Evolutionary conservation across 1,140 invertebrate genomes (phyloP).

Genomic region (Drosophila grimshawi): DNA sequence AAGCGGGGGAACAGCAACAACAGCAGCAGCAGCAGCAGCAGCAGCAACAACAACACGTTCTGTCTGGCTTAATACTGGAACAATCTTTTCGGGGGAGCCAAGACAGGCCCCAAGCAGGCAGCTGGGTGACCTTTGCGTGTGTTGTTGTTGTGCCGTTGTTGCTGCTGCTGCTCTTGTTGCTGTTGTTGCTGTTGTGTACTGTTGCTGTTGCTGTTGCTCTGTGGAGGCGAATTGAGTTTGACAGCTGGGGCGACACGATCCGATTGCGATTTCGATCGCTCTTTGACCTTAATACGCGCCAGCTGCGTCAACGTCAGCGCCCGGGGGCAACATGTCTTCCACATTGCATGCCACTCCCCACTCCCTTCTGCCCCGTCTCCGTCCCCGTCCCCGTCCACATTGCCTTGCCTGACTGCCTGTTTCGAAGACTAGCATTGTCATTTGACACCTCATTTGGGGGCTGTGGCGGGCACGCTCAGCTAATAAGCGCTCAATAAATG

Average conservation of each 20-base stretch:
- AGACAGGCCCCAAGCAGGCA: constrained; percentile 51
- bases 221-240: constrained; percentile 78
- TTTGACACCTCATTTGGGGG: constrained; percentile 80
- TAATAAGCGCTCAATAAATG: constrained; percentile 83
- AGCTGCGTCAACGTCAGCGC: constrained; percentile 74
- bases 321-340: constrained; percentile 20
- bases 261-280: constrained; percentile 79
- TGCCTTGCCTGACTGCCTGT: background rate
- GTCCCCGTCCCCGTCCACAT: background rate
- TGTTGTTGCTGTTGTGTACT: constrained; percentile 18
- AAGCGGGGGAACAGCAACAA: constrained; percentile 61
- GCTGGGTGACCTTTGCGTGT: constrained; percentile 76
- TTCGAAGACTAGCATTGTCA: constrained; percentile 55
- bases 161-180: constrained; percentile 18
- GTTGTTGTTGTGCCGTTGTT: constrained; percentile 35
- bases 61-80: constrained; percentile 49
- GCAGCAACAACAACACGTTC: constrained; percentile 14
- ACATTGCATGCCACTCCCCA: constrained; percentile 6
- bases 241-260: constrained; percentile 81
- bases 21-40: constrained; percentile 13
- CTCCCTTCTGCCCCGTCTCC: too few species aligned
- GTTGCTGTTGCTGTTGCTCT: constrained; percentile 30
- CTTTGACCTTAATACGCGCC: constrained; percentile 83
- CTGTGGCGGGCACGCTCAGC: constrained; percentile 56
- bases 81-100: constrained; percentile 59